phyloP scores from a whole-genome alignment of 2,113 vertebrate species.

The Genyomyrus donnyi region DNA sequence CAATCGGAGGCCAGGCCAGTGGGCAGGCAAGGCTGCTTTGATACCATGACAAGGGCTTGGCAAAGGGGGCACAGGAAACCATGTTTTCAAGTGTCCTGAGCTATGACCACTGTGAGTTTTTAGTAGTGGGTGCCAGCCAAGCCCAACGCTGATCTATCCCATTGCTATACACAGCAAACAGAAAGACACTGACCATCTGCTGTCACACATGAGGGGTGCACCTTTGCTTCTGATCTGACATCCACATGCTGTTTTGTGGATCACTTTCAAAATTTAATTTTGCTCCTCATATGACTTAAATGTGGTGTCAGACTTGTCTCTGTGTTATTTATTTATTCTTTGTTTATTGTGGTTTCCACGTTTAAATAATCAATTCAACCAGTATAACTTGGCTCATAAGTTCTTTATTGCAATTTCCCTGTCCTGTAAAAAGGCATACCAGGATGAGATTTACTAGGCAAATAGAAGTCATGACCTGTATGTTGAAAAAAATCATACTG shows the following conservation, averaged over 20 bases:
- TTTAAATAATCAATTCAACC: not conserved
- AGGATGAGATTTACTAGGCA: not conserved
- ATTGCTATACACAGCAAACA: not conserved
- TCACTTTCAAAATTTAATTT: not conserved
- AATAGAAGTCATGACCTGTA: not conserved
- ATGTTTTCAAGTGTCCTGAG: not conserved
- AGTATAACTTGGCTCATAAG: not conserved
- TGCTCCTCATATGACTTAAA: not conserved
- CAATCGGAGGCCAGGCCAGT: too few species aligned
- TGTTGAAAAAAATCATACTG: not conserved
- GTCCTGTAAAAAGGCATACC: not conserved
- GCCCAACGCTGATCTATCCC: not conserved
- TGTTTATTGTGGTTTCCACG: not conserved
- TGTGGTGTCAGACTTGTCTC: not conserved
- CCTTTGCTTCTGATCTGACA: not conserved
- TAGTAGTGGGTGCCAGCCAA: not conserved
- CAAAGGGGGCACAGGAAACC: not conserved
- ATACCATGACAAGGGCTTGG: not conserved
- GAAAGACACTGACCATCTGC: not conserved
- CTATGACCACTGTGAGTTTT: not conserved
- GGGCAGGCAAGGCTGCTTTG: not conserved
- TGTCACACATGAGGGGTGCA: not conserved
- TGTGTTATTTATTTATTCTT: not conserved
- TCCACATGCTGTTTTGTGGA: not conserved
- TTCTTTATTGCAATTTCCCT: not conserved